These are phyloP conservation scores for Ibidorhyncha struthersii DNA, from an alignment of 2,113 vertebrate species.

Conservation along the genomic window DNA sequence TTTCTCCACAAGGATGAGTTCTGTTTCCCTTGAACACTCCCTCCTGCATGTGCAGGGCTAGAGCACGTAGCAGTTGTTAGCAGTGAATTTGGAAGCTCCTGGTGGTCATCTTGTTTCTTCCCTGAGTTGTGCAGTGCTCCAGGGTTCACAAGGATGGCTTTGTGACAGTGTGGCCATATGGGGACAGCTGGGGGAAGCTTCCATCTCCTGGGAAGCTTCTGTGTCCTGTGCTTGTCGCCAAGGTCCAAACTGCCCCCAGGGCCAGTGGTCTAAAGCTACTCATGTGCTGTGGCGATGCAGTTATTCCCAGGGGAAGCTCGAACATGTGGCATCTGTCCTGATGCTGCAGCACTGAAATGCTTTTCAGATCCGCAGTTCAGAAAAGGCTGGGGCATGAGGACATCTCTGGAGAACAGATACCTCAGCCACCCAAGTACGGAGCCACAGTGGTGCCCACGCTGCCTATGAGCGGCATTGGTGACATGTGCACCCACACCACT, in stretches of 20 bases:
- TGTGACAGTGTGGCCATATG: not conserved
- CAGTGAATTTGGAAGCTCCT: not conserved
- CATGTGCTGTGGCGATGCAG: not conserved
- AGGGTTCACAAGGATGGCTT: not conserved
- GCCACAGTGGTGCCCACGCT: not conserved
- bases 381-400: not conserved
- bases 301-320: not conserved
- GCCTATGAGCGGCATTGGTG: not conserved
- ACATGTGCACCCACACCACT: fast-evolving
- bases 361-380: not conserved
- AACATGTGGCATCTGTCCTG: not conserved
- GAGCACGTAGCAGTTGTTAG: not conserved
- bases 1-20: not conserved
- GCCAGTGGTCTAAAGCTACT: not conserved
- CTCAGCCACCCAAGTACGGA: not conserved
- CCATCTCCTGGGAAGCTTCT: not conserved
- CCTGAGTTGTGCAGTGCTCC: not conserved
- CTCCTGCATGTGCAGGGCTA: not conserved
- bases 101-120: not conserved
- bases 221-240: not conserved
- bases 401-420: not conserved
- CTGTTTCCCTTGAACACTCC: not conserved
- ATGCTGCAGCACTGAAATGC: not conserved
- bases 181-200: not conserved
- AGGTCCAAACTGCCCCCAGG: not conserved